Percentiles rank a stretch among this genome's conserved stretches.
Evolutionary conservation across 1,140 invertebrate species (phyloP).

Genomic region (Acromyrmex heyeri): DNA sequence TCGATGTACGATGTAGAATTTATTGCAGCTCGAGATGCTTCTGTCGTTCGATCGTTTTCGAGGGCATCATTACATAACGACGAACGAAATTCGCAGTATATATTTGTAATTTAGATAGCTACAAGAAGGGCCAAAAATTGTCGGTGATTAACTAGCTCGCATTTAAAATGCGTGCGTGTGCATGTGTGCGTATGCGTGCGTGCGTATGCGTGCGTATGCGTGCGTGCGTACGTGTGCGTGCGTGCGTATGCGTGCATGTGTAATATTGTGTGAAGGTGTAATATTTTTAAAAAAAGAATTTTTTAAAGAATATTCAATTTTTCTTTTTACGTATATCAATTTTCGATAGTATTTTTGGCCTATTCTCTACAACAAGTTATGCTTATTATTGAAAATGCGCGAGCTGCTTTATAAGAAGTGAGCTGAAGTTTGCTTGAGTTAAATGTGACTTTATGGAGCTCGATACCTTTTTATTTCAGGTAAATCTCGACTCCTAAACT

Average conservation of each 20-base stretch:
- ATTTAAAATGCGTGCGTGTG: background rate
- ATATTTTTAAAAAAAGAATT: background rate
- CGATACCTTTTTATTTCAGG: slow-evolving; percentile 62
- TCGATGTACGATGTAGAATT: slow-evolving; percentile 52
- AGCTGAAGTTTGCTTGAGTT: slow-evolving; percentile 54
- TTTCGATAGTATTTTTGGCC: slow-evolving; percentile 38
- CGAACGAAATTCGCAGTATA: slow-evolving; percentile 46
- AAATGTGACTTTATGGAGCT: slow-evolving; percentile 49
- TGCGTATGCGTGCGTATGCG: no score
- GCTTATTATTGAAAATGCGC: slow-evolving; percentile 51
- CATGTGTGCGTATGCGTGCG: no score
- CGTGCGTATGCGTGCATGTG: no score
- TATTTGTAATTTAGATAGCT: slow-evolving; percentile 39
- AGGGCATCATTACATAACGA: slow-evolving; percentile 29
- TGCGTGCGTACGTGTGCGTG: no score
- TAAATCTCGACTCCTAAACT: slow-evolving; percentile 53
- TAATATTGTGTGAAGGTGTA: background rate
- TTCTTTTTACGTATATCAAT: background rate
- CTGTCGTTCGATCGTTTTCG: slow-evolving; percentile 62
- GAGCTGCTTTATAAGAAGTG: slow-evolving; percentile 55
- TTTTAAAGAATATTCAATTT: background rate
- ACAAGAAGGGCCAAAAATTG: slow-evolving; percentile 37
- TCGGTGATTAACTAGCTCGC: no score
- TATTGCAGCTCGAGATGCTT: slow-evolving; percentile 60
- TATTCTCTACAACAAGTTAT: slow-evolving; percentile 33